Evolutionary conservation across 2,797 vertebrate genomes (phyloP).

Genomic region (Neosilurus hyrtlii): DNA sequence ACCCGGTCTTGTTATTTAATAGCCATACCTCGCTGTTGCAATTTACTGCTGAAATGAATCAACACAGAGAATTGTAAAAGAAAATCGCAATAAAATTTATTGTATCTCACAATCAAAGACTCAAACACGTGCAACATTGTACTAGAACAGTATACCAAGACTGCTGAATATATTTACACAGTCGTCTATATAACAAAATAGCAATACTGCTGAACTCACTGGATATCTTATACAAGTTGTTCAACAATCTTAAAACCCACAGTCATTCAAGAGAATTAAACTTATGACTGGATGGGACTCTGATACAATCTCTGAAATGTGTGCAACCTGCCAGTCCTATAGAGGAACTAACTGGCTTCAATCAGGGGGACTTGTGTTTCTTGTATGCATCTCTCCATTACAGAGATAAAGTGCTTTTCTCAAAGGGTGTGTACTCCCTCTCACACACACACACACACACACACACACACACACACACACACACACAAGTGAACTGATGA

Average conservation of each 20-base stretch:
- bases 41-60: background rate
- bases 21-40: background rate
- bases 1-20: no score
- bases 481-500: background rate
- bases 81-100: conserved; percentile 79
- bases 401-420: conserved; percentile 84
- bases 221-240: conserved; percentile 62
- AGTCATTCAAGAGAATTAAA: conserved; percentile 50
- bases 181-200: conserved; percentile 84
- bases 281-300: background rate
- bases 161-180: conserved; percentile 78
- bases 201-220: conserved; percentile 66
- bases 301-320: conserved; percentile 51
- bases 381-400: conserved; percentile 57
- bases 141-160: conserved; percentile 74
- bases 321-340: conserved; percentile 63
- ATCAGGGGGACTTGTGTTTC: background rate
- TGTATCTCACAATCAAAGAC: conserved; percentile 74
- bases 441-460: background rate
- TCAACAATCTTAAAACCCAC: conserved; percentile 53
- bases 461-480: no score
- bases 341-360: background rate
- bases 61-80: conserved; percentile 60
- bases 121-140: conserved; percentile 76
- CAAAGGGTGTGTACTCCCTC: conserved; percentile 56